Conservation (phyloP, 2,888 invertebrate genomes). For the Metalampra italica region DNA sequence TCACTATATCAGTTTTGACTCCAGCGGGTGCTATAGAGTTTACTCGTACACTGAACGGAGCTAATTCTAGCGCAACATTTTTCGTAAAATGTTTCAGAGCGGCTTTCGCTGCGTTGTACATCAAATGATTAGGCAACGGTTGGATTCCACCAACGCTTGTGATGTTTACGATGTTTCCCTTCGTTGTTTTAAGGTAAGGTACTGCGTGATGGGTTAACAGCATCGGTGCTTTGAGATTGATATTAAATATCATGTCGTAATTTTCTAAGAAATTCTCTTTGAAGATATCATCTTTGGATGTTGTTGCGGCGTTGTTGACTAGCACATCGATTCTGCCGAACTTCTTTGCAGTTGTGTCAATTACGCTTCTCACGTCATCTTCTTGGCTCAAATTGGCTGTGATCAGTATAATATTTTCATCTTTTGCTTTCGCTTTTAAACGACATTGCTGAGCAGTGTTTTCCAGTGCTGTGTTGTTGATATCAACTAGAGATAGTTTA, state of each 20-base stretch:
- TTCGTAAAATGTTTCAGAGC: conserved; percentile 86
- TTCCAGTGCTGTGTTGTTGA: background rate
- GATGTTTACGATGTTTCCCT: conserved; percentile 15
- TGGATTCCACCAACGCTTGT: conserved; percentile 11
- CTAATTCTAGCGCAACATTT: conserved; percentile 82
- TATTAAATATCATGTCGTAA: conserved; percentile 8
- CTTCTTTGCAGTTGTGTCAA: background rate
- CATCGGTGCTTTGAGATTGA: conserved; percentile 12
- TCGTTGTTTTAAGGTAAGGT: conserved; percentile 8
- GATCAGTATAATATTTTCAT: background rate
- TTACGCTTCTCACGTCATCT: background rate
- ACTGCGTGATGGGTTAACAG: conserved; percentile 8
- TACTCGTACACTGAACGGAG: conserved; percentile 74
- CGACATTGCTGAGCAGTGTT: background rate
- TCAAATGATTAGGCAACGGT: background rate
- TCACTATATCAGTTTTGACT: conserved; percentile 44
- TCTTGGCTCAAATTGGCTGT: background rate
- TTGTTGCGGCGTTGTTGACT: conserved; percentile 14
- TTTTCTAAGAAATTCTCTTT: conserved; percentile 1
- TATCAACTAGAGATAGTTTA: background rate
- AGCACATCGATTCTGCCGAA: conserved; percentile 7
- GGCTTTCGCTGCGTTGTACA: conserved; percentile 83
- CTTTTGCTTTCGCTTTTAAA: background rate
- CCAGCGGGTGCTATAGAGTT: conserved; percentile 85
- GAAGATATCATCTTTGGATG: background rate